A percentile compares a stretch with the other conserved stretches of the same genome.
These are phyloP conservation scores for Vulpes vulpes DNA, from an alignment of 2,113 vertebrate species.

Conservation along the genomic window DNA sequence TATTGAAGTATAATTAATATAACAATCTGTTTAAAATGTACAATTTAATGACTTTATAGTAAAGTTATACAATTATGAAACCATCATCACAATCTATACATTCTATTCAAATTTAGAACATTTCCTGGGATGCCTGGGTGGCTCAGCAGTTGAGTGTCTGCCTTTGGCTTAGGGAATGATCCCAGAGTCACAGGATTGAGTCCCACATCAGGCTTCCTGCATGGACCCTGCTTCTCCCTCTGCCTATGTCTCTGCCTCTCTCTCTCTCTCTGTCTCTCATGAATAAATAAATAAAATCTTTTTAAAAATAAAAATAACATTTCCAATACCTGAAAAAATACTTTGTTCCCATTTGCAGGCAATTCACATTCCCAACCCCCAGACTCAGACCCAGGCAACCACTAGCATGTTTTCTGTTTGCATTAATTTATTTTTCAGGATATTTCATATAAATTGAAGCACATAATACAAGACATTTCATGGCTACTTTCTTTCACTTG, in stretches of 20 bases:
- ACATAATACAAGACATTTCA: background rate
- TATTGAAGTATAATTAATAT: slow-evolving; percentile 6
- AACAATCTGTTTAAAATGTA: background rate
- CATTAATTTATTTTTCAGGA: background rate
- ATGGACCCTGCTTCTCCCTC: too few species aligned
- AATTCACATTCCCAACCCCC: background rate
- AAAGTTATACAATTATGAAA: background rate
- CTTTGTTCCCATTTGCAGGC: background rate
- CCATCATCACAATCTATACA: background rate
- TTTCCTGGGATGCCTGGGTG: background rate
- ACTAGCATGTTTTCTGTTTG: background rate
- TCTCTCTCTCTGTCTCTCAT: too few species aligned
- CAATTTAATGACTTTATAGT: background rate
- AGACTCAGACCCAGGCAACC: background rate
- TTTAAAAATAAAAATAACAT: background rate
- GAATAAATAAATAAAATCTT: too few species aligned
- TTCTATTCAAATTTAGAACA: slow-evolving; percentile 31
- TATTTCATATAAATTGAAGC: slow-evolving; percentile 34
- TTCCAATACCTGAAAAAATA: slow-evolving; percentile 27
- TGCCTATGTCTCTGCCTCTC: too few species aligned
- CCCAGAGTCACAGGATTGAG: too few species aligned
- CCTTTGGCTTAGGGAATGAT: too few species aligned
- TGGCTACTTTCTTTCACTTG: background rate
- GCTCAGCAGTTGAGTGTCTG: too few species aligned
- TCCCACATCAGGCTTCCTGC: too few species aligned